Conservation (phyloP, 2,113 vertebrate species). For the Mugil cephalus region DNA sequence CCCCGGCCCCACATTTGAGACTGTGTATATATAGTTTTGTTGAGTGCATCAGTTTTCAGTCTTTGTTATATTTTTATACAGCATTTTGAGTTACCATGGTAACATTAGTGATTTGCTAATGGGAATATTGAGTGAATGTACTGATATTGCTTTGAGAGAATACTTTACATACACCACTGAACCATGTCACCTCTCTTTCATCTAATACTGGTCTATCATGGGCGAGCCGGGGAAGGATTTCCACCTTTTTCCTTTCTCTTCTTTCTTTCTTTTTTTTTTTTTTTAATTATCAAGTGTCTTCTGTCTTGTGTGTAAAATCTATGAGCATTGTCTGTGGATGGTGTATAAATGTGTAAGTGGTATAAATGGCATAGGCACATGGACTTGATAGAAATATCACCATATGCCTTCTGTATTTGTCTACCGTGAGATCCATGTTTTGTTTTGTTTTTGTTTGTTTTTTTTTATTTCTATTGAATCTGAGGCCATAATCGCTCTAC, state of each 20-base stretch:
- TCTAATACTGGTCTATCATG: constrained; percentile 36
- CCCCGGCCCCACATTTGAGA: constrained; percentile 61
- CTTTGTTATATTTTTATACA: constrained; percentile 82
- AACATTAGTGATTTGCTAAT: constrained; percentile 66
- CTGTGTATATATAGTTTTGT: constrained; percentile 72
- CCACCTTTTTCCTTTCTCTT: no score
- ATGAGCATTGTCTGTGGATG: constrained; percentile 64
- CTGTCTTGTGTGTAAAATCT: constrained; percentile 54
- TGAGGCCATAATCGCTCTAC: constrained; percentile 67
- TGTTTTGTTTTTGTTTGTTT: constrained; percentile 35
- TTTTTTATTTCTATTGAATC: constrained; percentile 39
- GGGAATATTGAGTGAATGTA: constrained; percentile 68
- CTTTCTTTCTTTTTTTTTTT: constrained; percentile 9
- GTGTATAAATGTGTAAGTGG: constrained; percentile 57
- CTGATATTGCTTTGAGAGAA: constrained; percentile 60
- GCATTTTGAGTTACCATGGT: constrained; percentile 71
- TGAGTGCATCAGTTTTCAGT: constrained; percentile 63
- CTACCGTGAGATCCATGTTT: constrained; percentile 58
- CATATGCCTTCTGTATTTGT: constrained; percentile 71
- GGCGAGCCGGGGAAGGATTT: constrained; percentile 12
- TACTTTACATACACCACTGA: constrained; percentile 24
- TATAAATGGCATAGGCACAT: constrained; percentile 59
- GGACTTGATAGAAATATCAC: constrained; percentile 58
- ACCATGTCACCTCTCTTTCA: constrained; percentile 48
- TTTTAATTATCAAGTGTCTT: constrained; percentile 40